Evolutionary conservation across 2,888 invertebrate species (phyloP).

Genomic region (Noctuana brunneofusca): DNA sequence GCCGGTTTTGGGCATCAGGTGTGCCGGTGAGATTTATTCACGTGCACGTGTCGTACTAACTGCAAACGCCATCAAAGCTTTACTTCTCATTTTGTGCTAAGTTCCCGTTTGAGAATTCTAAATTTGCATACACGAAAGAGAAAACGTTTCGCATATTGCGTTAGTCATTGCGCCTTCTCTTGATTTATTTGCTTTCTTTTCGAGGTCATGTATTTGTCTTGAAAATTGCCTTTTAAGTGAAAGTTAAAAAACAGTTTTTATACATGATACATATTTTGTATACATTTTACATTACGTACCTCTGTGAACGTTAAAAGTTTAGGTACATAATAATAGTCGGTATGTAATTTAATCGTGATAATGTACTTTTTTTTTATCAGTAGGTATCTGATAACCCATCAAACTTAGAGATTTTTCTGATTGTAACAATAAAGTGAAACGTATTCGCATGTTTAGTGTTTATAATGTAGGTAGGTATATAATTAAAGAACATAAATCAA

Average conservation of each 20-base stretch:
- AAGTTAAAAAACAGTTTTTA: slow-evolving; percentile 61
- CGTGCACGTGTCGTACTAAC: slow-evolving; percentile 21
- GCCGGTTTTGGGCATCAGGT: slow-evolving; percentile 39
- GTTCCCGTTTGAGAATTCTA: slow-evolving; percentile 33
- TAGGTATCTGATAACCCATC: too few relatives aligned
- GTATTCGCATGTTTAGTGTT: too few relatives aligned
- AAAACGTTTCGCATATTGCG: slow-evolving; percentile 57
- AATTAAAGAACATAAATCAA: too few relatives aligned
- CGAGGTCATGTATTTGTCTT: slow-evolving; percentile 62
- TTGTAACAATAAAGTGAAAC: too few relatives aligned
- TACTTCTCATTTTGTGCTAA: slow-evolving; percentile 13
- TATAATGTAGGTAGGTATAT: too few relatives aligned
- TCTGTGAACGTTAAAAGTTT: too few relatives aligned
- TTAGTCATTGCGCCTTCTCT: slow-evolving; percentile 51
- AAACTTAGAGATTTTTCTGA: too few relatives aligned
- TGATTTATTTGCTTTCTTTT: slow-evolving; percentile 73
- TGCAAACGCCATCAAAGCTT: slow-evolving; percentile 1
- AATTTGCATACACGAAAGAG: slow-evolving; percentile 64
- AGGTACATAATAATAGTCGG: too few relatives aligned
- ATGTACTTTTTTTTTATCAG: too few relatives aligned
- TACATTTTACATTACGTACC: background rate
- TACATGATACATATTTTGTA: slow-evolving; percentile 52
- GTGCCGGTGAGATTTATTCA: slow-evolving; percentile 26
- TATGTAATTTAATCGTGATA: too few relatives aligned
- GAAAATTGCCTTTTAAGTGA: slow-evolving; percentile 63